These are phyloP conservation scores for Champsocephalus gunnari DNA, from an alignment of 2,797 vertebrate species.

Conservation along the genomic window DNA sequence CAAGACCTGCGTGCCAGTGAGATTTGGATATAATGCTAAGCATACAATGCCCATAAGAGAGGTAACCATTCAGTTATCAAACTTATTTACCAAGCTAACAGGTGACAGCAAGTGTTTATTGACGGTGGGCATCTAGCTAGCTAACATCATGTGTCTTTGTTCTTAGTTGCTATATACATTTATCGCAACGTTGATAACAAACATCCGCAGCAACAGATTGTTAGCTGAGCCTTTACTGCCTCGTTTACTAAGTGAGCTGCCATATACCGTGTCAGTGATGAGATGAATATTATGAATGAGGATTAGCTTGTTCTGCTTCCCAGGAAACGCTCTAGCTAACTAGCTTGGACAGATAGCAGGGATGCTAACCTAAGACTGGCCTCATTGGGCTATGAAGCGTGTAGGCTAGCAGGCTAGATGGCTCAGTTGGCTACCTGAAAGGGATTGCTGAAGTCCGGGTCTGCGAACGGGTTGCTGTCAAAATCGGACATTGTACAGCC, in stretches of 20 bases:
- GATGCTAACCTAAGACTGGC: conserved; percentile 40
- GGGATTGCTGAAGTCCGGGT: conserved; percentile 97
- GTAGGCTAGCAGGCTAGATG: conserved; percentile 43
- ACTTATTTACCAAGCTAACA: conserved; percentile 24
- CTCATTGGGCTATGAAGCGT: conserved; percentile 39
- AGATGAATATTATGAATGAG: not conserved
- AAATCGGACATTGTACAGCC: conserved; percentile 92
- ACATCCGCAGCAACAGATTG: not conserved
- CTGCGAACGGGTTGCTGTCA: conserved; percentile 97
- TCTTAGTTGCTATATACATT: not conserved
- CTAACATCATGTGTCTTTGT: conserved; percentile 59
- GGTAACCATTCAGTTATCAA: conserved; percentile 11
- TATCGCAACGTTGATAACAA: conserved; percentile 3
- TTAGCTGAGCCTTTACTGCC: no score
- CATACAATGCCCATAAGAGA: conserved; percentile 6
- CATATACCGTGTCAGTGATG: not conserved
- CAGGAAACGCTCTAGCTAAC: conserved; percentile 4
- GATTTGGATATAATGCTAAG: not conserved
- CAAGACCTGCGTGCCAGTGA: not conserved
- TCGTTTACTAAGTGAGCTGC: not conserved
- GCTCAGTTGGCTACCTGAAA: conserved; percentile 86
- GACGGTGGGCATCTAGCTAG: conserved; percentile 34
- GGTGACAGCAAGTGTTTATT: conserved; percentile 48
- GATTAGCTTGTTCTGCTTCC: conserved; percentile 6
- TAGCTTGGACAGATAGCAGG: conserved; percentile 25